Evolutionary conservation across 2,888 invertebrate species (phyloP), one percentile per base, ranked within the genome.

Genomic region (Drosophila pseudotakahashii): DNA sequence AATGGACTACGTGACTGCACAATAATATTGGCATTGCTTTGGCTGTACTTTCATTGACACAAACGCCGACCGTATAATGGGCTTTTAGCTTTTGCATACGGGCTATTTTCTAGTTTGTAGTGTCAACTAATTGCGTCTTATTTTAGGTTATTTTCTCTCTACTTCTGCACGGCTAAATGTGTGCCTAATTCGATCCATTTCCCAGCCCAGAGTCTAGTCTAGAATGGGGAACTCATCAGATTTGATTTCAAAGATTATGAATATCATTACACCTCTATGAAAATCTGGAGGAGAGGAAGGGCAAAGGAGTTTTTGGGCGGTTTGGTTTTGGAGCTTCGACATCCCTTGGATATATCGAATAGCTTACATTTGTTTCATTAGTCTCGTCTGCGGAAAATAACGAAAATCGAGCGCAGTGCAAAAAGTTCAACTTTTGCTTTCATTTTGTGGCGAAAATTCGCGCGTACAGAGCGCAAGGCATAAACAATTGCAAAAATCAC

Each of bases 351-450:
- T 63, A 66, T 74, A 68, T 75, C 47, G 67, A 79, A 76, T 67
- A 50, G 44, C 44, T 53, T 26, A 60, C 63, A 63, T 63, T 62
- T 23, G 19, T 42, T 39, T 39, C 39, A 51, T 34, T 14, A 32
- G 63, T 26, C 39, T n/a, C 14, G 62, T 23, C 47, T 61, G 54
- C 39, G 54, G 62, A 70, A 71, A 60, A 62, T 62, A 45, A 54
- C 16, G 50, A 34, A 67, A 69, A 63, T 58, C 77, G 37, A 53
- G 57, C 63, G 57, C 60, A 59, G 58, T 70, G 78, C 51, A 64
- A 73, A 76, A 81, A 88, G 88, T 82, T 78, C 89, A 87, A 90
- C 90, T 90, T 89, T 90, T 90, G 90, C 90, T 90, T 90, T 90
- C 90, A 78, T 88, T 89, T 78, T 76, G 81, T 77, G 68, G 78